Evolutionary conservation across 2,797 vertebrate genomes (phyloP), one percentile per base, ranked within the genome.

Genomic region (Emys orbicularis): DNA sequence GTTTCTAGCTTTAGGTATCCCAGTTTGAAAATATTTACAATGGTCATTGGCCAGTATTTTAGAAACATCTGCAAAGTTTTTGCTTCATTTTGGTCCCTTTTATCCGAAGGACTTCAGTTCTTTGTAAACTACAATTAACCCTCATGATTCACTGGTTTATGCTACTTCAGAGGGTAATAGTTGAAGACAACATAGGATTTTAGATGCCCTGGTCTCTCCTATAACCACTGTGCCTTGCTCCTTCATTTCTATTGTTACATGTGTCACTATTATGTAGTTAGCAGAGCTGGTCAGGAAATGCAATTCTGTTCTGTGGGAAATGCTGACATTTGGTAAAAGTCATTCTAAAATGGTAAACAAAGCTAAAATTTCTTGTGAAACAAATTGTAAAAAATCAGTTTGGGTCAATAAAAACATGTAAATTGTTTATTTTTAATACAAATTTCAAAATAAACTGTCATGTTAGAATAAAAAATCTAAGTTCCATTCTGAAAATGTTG

Each of bases 201-300:
- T 41, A 37, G 21, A 41, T 12, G 10, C 10, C 10, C 18, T 5
- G 19, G 18, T 88, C 47, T 25, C 96, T 61, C 59, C 23, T 87
- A 37, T 54, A 91, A 90, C 25, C 79, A 65, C 21, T 44, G 34
- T 56, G 34, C 52, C 37, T n/a, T n/a, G 47, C 29, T 88, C 0
- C 1, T 23, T 94, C 44, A n/a, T 65, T 3, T 0, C 1, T 79
- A 79, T 21, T 68, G 54, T 68, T 90, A 92, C 11, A 52, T 65
- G 27, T 84, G 10, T 83, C 90, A 89, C 88, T 57, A 68, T 50
- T 31, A 83, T 4, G 5, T 18, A 72, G 23, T 25, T 79, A 3
- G 25, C n/a, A 85, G 23, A 53, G 90, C 91, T 90, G 61, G 41
- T 59, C 81, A 47, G 72, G 84, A 95, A 95, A 2, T 21, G 76